These are phyloP conservation scores for Sturnus vulgaris DNA, from an alignment of 2,113 vertebrate species.

Conservation along the genomic window DNA sequence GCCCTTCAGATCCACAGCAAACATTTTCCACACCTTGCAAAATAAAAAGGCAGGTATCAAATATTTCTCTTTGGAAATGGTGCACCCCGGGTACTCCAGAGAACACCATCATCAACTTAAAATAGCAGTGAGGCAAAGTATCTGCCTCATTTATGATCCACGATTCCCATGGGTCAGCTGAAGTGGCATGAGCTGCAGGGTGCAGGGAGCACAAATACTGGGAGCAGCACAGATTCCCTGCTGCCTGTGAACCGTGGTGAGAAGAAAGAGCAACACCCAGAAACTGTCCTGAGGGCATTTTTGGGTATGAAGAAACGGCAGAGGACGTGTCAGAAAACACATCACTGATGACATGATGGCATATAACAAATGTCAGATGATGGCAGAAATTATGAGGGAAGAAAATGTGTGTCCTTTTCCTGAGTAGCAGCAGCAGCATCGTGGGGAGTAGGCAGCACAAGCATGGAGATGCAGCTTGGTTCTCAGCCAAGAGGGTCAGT, in stretches of 20 bases:
- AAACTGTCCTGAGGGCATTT: neutral
- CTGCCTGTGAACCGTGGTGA: accelerated
- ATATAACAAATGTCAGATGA: neutral
- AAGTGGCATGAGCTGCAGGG: neutral
- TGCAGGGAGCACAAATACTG: neutral
- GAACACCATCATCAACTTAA: neutral
- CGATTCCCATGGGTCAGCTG: neutral
- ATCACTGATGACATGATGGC: neutral
- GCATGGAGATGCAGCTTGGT: neutral
- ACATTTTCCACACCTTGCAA: neutral
- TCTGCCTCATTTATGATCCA: neutral
- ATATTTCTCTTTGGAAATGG: neutral
- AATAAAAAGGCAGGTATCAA: neutral
- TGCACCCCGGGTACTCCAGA: neutral
- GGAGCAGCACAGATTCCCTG: neutral
- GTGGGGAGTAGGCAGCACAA: neutral
- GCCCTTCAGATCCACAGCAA: neutral
- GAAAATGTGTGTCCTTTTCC: neutral
- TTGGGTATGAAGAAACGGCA: neutral
- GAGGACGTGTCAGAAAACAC: neutral
- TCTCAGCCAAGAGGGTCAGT: neutral
- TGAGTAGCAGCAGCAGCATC: neutral
- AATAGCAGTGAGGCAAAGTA: neutral
- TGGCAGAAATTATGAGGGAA: neutral
- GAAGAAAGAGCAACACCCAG: neutral